Evolutionary conservation across 1,140 invertebrate genomes (phyloP).

Genomic region (Formica selysi): DNA sequence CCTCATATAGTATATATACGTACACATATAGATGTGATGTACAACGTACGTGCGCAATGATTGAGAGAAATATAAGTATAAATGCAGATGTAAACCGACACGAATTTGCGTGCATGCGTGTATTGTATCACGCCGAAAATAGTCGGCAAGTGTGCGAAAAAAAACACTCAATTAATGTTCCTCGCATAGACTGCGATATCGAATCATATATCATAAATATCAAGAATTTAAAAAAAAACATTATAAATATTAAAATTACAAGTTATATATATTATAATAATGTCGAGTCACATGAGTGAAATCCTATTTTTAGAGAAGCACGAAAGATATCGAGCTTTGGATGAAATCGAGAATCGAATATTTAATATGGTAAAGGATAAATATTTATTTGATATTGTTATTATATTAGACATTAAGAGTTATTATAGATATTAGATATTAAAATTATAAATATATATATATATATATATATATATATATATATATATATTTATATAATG

Average conservation of each 20-base stretch:
- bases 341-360: neutral
- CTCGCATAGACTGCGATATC: neutral
- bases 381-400: neutral
- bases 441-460: neutral
- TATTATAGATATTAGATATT: neutral
- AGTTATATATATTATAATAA: neutral
- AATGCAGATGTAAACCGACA: conserved; percentile 47
- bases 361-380: conserved; percentile 8
- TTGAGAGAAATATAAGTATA: conserved; percentile 71
- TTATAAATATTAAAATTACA: neutral
- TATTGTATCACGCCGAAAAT: conserved; percentile 2
- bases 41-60: conserved; percentile 68
- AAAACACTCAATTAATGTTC: conserved; percentile 31
- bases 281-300: neutral
- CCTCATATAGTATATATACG: conserved; percentile 41
- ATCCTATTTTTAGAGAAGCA: neutral
- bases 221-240: neutral
- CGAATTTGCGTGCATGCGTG: conserved; percentile 60
- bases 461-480: no score
- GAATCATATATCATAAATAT: neutral
- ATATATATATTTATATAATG: neutral
- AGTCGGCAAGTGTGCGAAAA: conserved; percentile 29
- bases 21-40: conserved; percentile 18
- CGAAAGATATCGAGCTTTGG: neutral
- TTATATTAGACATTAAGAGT: neutral